phyloP scores from a whole-genome alignment of 2,113 vertebrate genomes.

The Nycticryphes semicollaris region DNA sequence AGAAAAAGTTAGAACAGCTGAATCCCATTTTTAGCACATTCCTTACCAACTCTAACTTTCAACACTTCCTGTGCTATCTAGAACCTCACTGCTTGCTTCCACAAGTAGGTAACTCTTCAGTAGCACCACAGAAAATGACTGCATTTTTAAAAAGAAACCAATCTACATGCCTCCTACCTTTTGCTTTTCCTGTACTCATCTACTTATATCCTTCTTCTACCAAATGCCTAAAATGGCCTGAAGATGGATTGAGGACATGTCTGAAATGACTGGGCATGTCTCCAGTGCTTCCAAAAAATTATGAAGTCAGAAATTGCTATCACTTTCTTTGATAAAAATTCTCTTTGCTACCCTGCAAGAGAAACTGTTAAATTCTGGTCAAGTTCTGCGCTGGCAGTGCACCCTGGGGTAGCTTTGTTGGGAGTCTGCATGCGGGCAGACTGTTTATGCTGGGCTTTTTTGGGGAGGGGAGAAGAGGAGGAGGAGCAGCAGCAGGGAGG shows the following conservation, averaged over 20 bases:
- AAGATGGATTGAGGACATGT: neutral
- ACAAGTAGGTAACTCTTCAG: neutral
- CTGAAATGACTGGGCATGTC: conserved; percentile 34
- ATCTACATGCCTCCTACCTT: conserved; percentile 18
- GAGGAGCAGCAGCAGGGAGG: neutral
- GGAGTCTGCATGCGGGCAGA: neutral
- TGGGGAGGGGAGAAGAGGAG: neutral
- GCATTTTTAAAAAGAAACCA: neutral
- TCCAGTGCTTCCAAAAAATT: neutral
- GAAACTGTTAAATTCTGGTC: neutral
- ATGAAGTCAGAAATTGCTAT: neutral
- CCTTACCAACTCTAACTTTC: neutral
- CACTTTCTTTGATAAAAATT: neutral
- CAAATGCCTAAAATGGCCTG: conserved; percentile 35
- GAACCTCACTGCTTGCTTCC: neutral
- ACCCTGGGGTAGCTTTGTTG: neutral
- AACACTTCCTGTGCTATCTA: neutral
- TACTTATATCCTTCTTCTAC: conserved; percentile 60
- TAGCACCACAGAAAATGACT: neutral
- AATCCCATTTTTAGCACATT: neutral
- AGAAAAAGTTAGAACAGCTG: neutral
- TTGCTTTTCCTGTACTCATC: neutral
- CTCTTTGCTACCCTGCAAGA: neutral
- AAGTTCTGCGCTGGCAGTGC: neutral
- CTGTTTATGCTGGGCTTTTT: neutral